A percentile compares a stretch with the other conserved stretches of the same genome.
Conservation (phyloP, 2,113 vertebrate species). For the Sturnira hondurensis region DNA sequence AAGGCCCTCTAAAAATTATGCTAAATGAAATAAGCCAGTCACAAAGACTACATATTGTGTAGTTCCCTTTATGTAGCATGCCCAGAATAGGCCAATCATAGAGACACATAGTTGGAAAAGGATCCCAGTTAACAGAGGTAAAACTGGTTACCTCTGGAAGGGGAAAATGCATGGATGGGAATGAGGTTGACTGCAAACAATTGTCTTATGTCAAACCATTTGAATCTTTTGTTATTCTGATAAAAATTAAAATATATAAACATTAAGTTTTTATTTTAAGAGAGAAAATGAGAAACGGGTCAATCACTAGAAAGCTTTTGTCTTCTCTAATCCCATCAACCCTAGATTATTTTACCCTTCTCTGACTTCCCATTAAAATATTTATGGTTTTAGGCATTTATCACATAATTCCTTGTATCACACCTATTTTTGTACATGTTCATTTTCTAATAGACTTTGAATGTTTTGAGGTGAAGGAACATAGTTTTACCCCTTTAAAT, state of each 20-base stretch:
- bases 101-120: neutral
- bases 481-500: neutral
- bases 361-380: neutral
- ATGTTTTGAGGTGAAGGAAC: neutral
- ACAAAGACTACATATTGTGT: neutral
- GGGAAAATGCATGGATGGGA: neutral
- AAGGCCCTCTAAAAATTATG: neutral
- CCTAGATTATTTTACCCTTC: neutral
- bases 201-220: neutral
- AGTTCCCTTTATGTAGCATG: neutral
- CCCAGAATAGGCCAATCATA: neutral
- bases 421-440: neutral
- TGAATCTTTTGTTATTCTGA: neutral
- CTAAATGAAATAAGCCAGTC: neutral
- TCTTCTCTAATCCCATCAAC: neutral
- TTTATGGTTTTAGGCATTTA: neutral
- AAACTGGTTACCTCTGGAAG: neutral
- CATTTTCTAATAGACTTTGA: neutral
- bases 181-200: neutral
- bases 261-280: neutral
- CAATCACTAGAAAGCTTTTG: neutral
- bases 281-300: neutral
- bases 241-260: neutral
- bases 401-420: neutral
- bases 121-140: neutral